These are phyloP conservation scores for Enteromius mattozi DNA, from an alignment of 2,797 vertebrate species.

Conservation along the genomic window DNA sequence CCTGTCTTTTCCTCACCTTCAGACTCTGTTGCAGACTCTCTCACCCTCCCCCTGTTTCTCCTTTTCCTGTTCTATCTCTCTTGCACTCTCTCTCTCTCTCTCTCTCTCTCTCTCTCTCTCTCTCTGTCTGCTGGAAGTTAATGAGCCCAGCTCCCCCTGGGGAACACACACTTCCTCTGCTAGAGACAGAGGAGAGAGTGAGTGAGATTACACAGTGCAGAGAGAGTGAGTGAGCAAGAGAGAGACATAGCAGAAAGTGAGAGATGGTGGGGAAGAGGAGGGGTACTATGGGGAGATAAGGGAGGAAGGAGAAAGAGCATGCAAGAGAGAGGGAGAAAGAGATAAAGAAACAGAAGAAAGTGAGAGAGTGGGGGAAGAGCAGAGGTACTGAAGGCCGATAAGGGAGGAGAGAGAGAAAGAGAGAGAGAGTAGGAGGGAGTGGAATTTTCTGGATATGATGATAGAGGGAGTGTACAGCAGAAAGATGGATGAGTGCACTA, in stretches of 20 bases:
- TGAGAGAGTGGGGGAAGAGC: constrained; percentile 68
- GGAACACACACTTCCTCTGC: constrained; percentile 72
- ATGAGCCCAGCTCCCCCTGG: constrained; percentile 68
- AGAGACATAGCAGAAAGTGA: constrained; percentile 59
- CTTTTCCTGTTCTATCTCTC: constrained; percentile 44
- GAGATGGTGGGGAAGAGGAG: constrained; percentile 59
- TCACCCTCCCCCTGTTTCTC: constrained; percentile 55
- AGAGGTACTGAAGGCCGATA: constrained; percentile 40
- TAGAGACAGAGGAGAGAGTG: constrained; percentile 63
- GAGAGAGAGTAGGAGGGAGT: constrained; percentile 45
- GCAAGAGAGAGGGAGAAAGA: constrained; percentile 73
- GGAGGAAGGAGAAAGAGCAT: constrained; percentile 58
- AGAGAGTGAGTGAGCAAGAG: constrained; percentile 34
- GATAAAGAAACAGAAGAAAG: constrained; percentile 71
- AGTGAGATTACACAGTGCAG: constrained; percentile 58
- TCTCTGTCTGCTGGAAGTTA: constrained; percentile 71
- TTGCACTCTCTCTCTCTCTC: constrained; percentile 49
- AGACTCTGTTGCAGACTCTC: constrained; percentile 49
- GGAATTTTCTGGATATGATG: constrained; percentile 56
- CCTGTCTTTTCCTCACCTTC: constrained; percentile 48
- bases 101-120: constrained; percentile 50
- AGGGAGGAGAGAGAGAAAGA: constrained; percentile 58
- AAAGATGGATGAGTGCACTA: constrained; percentile 61
- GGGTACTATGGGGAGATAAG: constrained; percentile 65
- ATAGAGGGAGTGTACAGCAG: constrained; percentile 55